phyloP scores from a whole-genome alignment of 2,113 vertebrate genomes.

The Clarias magur region DNA sequence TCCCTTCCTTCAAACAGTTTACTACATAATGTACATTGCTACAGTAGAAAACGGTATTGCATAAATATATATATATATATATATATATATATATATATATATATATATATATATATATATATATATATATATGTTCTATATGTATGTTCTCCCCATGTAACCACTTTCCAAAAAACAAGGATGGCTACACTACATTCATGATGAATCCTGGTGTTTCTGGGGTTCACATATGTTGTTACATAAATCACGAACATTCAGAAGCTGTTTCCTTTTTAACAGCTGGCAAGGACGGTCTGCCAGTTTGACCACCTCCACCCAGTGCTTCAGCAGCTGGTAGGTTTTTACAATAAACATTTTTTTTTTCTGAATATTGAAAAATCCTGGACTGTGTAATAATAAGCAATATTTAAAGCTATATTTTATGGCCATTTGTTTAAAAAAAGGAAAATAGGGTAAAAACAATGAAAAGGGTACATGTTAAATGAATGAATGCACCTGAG shows the following conservation, averaged over 20 bases:
- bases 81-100: too few relatives aligned
- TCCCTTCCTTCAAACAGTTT: neutral
- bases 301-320: neutral
- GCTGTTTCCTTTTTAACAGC: neutral
- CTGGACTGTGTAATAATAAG: neutral
- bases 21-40: neutral
- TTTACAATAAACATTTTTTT: too few relatives aligned
- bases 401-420: neutral
- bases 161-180: neutral
- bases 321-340: neutral
- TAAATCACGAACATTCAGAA: neutral
- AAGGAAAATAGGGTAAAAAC: neutral
- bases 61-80: too few relatives aligned
- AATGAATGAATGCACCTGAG: neutral
- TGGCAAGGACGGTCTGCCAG: neutral
- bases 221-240: neutral
- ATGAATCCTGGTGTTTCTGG: neutral
- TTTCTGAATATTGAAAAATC: too few relatives aligned
- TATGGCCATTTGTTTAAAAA: neutral
- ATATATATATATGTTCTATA: too few relatives aligned
- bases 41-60: neutral
- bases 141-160: too few relatives aligned
- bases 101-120: too few relatives aligned
- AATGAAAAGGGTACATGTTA: neutral
- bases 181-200: neutral